phyloP scores from a whole-genome alignment of 2,797 vertebrate species.

The Falco columbarius region DNA sequence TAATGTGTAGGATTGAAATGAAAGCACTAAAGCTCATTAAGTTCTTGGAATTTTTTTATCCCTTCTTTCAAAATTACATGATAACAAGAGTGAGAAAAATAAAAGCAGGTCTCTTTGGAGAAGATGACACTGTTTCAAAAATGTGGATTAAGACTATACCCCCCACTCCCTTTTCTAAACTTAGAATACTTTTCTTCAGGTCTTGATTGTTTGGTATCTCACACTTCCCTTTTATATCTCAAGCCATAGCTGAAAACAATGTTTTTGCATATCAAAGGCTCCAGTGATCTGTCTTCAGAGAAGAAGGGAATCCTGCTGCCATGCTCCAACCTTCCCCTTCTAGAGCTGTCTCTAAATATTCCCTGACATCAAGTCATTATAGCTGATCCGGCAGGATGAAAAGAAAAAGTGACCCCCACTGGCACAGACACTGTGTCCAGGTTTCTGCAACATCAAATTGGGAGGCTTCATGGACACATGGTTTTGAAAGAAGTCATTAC shows the following conservation, averaged over 20 bases:
- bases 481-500: slow-evolving; percentile 70
- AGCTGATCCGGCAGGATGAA: slow-evolving; percentile 65
- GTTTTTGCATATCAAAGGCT: slow-evolving; percentile 84
- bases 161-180: slow-evolving; percentile 62
- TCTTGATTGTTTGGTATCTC: slow-evolving; percentile 79
- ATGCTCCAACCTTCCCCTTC: slow-evolving; percentile 64
- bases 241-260: slow-evolving; percentile 76
- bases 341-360: slow-evolving; percentile 67
- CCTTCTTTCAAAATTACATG: slow-evolving; percentile 72
- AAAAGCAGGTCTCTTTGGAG: slow-evolving; percentile 70
- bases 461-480: slow-evolving; percentile 65
- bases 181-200: slow-evolving; percentile 72
- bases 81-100: slow-evolving; percentile 75
- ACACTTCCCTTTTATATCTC: slow-evolving; percentile 77
- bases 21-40: slow-evolving; percentile 77
- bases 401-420: slow-evolving; percentile 73
- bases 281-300: slow-evolving; percentile 75
- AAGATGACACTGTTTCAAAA: slow-evolving; percentile 72
- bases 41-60: slow-evolving; percentile 73
- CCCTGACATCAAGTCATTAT: slow-evolving; percentile 66
- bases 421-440: slow-evolving; percentile 58
- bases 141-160: slow-evolving; percentile 73
- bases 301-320: slow-evolving; percentile 74
- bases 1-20: slow-evolving; percentile 73
- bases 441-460: slow-evolving; percentile 56